A percentile compares a stretch with the other conserved stretches of the same genome.
Conservation (phyloP, 2,888 invertebrate genomes). For the Laothoe populi region DNA sequence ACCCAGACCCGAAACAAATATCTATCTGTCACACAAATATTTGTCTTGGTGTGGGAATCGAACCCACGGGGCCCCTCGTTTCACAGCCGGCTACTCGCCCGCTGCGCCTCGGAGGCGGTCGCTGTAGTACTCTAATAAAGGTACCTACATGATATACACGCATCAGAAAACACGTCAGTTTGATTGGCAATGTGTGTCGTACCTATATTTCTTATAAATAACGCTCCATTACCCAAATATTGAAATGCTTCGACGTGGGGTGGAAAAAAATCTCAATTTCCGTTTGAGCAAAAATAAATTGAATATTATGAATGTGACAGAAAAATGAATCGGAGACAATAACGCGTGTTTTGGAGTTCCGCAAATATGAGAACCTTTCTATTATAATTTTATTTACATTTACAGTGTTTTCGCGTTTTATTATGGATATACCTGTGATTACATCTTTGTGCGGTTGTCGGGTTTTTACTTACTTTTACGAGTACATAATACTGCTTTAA, state of each 20-base stretch:
- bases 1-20: too few species aligned
- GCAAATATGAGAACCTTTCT: slow-evolving; percentile 4
- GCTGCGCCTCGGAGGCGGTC: too few species aligned
- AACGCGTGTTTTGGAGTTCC: slow-evolving; percentile 1
- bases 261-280: slow-evolving; percentile 56
- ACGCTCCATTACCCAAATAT: slow-evolving; percentile 18
- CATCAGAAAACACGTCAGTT: neutral
- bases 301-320: slow-evolving; percentile 48
- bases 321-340: slow-evolving; percentile 41
- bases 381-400: neutral
- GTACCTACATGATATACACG: neutral
- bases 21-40: too few species aligned
- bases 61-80: too few species aligned
- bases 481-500: too few species aligned
- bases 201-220: slow-evolving; percentile 8
- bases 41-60: too few species aligned
- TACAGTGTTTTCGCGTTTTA: neutral
- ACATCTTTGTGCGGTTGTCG: too few species aligned
- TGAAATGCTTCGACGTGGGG: slow-evolving; percentile 36
- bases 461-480: too few species aligned
- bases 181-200: slow-evolving; percentile 18
- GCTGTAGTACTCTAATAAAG: neutral
- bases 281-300: slow-evolving; percentile 51
- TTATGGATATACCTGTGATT: too few species aligned
- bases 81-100: too few species aligned